These are phyloP conservation scores for Sinosuthora webbiana DNA, from an alignment of 2,113 vertebrate species.

Conservation along the genomic window DNA sequence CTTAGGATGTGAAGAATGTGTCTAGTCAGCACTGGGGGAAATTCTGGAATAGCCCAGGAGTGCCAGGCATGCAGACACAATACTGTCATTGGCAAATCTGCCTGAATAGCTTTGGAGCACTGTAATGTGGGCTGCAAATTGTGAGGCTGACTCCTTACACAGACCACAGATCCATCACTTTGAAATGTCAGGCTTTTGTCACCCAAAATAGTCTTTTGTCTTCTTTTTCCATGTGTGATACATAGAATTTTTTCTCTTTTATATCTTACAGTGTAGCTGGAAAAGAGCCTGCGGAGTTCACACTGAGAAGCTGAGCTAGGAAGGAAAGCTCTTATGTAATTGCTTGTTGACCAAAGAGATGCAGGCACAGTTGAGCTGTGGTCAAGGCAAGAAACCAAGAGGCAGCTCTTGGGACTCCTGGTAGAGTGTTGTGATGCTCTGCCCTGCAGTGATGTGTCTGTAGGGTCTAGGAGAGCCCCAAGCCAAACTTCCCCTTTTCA, in stretches of 20 bases:
- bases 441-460: background rate
- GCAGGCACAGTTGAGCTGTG: background rate
- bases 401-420: background rate
- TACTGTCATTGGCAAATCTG: background rate
- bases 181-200: constrained; percentile 42
- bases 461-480: background rate
- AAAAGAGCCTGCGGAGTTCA: background rate
- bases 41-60: constrained; percentile 37
- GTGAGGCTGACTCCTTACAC: constrained; percentile 1
- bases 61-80: constrained; percentile 24
- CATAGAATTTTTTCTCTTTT: background rate
- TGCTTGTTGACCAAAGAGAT: background rate
- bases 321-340: background rate
- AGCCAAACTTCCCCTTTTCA: background rate
- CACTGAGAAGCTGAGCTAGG: background rate
- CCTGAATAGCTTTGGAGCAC: background rate
- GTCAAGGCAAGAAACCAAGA: background rate
- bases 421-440: background rate
- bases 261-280: background rate
- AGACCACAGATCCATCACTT: constrained; percentile 44
- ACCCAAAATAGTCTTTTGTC: constrained; percentile 42
- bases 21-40: background rate
- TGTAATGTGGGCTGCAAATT: constrained; percentile 47
- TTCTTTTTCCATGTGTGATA: background rate
- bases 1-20: constrained; percentile 18